phyloP scores from a whole-genome alignment of 2,113 vertebrate species.

The Stictonetta naevosa region DNA sequence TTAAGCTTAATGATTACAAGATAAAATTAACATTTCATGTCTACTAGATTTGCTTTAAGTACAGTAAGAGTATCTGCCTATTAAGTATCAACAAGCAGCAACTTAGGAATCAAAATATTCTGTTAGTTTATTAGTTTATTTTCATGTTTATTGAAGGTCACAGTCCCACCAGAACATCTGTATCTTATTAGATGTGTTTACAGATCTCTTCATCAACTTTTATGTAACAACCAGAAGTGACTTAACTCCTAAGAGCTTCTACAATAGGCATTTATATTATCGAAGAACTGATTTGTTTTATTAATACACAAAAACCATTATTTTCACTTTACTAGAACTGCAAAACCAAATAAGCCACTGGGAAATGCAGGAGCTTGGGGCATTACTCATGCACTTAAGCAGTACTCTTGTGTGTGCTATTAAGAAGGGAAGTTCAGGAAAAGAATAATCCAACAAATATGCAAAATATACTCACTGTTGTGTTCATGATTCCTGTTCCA shows the following conservation, averaged over 20 bases:
- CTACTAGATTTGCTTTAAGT: background rate
- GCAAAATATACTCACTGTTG: slow-evolving; percentile 85
- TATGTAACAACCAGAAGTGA: background rate
- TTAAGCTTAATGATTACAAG: background rate
- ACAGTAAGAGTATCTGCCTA: background rate
- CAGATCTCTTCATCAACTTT: background rate
- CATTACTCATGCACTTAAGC: background rate
- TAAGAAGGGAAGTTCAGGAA: background rate
- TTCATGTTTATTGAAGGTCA: background rate
- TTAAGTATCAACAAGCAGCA: background rate
- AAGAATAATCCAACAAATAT: background rate
- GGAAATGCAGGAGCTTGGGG: background rate
- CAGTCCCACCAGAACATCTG: background rate
- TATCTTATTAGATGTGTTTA: background rate
- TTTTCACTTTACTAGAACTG: background rate
- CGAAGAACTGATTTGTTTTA: background rate
- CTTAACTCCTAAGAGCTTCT: background rate
- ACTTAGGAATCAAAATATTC: background rate
- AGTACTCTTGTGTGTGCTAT: background rate
- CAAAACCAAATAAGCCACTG: background rate
- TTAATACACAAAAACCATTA: background rate
- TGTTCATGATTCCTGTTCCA: slow-evolving; percentile 99
- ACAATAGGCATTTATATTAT: background rate
- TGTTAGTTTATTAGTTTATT: background rate
- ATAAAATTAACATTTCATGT: background rate